Evolutionary conservation across 2,113 vertebrate genomes (phyloP).

Genomic region (Caranx melampygus): DNA sequence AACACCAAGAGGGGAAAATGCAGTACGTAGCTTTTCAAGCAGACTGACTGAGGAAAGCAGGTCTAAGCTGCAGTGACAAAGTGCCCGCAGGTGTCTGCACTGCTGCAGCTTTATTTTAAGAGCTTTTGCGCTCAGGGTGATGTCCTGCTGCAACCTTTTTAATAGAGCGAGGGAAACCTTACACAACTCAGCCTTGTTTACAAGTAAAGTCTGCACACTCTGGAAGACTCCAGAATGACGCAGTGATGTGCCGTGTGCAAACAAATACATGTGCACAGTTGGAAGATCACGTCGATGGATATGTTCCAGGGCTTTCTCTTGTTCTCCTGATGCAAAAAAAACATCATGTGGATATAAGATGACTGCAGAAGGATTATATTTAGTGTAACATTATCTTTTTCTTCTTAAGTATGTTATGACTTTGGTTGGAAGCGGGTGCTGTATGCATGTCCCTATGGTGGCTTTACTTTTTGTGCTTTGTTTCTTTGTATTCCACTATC

Average conservation of each 20-base stretch:
- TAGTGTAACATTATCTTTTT: neutral
- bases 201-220: constrained; percentile 15
- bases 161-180: constrained; percentile 53
- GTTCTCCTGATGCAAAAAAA: neutral
- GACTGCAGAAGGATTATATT: neutral
- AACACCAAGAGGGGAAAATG: neutral
- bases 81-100: constrained; percentile 49
- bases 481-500: constrained; percentile 28
- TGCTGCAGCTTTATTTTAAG: constrained; percentile 61
- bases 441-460: neutral
- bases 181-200: constrained; percentile 51
- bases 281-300: neutral
- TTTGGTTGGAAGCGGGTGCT: constrained; percentile 1
- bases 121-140: constrained; percentile 24
- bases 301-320: neutral
- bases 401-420: neutral
- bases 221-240: constrained; percentile 25
- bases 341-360: neutral
- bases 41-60: constrained; percentile 17
- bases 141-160: constrained; percentile 62
- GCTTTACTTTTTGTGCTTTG: neutral
- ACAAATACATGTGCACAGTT: constrained; percentile 13
- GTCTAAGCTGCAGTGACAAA: constrained; percentile 48
- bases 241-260: neutral
- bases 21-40: constrained; percentile 10